Conservation (phyloP, 2,113 vertebrate genomes). For the Phaethornis superciliosus region DNA sequence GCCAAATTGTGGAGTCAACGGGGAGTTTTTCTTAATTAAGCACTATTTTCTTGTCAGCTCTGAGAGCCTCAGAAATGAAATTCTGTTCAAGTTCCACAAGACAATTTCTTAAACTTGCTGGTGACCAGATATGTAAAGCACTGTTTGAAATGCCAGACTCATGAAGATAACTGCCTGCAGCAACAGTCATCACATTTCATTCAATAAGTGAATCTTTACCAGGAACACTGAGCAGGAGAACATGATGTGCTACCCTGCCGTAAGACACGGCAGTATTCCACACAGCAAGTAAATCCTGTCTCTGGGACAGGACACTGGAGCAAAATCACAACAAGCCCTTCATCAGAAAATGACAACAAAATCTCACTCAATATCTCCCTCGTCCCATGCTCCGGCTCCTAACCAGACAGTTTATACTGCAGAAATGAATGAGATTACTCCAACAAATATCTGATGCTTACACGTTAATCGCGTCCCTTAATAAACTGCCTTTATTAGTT, state of each 20-base stretch:
- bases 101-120: background rate
- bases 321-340: background rate
- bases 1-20: background rate
- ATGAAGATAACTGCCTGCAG: background rate
- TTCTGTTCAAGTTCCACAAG: background rate
- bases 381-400: background rate
- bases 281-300: background rate
- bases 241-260: background rate
- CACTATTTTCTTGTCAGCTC: background rate
- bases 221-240: background rate
- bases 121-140: background rate
- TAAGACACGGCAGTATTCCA: background rate
- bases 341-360: background rate
- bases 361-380: background rate
- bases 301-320: background rate
- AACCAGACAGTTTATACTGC: accelerated
- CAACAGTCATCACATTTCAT: background rate
- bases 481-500: slow-evolving; percentile 38
- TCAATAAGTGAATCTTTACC: background rate
- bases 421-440: background rate
- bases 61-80: background rate
- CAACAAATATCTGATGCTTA: background rate
- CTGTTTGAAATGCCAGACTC: background rate
- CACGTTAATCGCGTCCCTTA: slow-evolving; percentile 1
- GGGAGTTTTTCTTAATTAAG: background rate